These are phyloP conservation scores for Dicaeum eximium DNA, from an alignment of 2,113 vertebrate species.

Conservation along the genomic window DNA sequence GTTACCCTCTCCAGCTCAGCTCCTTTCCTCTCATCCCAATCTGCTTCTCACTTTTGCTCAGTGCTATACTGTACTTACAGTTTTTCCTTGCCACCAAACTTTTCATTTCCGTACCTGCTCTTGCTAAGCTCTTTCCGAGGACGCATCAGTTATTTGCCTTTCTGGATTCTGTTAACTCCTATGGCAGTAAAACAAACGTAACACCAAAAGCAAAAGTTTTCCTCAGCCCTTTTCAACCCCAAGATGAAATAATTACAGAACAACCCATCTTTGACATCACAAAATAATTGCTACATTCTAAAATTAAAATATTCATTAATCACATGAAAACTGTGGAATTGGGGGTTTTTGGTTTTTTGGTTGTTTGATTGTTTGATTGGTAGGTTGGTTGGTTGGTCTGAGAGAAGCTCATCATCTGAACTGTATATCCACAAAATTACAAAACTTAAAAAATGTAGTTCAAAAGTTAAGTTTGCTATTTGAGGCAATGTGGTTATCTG, in stretches of 20 bases:
- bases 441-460: background rate
- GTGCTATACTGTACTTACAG: background rate
- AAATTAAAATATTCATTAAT: background rate
- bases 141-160: background rate
- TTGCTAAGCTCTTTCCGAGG: background rate
- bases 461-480: background rate
- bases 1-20: background rate
- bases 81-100: rapidly evolving
- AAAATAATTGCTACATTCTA: background rate
- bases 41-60: background rate
- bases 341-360: background rate
- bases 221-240: background rate
- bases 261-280: background rate
- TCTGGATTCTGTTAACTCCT: background rate
- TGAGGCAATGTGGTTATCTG: background rate
- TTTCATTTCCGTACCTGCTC: background rate
- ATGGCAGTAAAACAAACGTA: background rate
- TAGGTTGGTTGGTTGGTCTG: background rate
- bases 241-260: background rate
- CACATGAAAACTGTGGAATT: rapidly evolving
- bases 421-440: background rate
- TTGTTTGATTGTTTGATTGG: background rate
- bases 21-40: background rate
- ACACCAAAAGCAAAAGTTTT: background rate
- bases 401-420: background rate